Evolutionary conservation across 2,797 vertebrate species (phyloP), one percentile per base, ranked within the genome.

Genomic region (Bovichtus variegatus): DNA sequence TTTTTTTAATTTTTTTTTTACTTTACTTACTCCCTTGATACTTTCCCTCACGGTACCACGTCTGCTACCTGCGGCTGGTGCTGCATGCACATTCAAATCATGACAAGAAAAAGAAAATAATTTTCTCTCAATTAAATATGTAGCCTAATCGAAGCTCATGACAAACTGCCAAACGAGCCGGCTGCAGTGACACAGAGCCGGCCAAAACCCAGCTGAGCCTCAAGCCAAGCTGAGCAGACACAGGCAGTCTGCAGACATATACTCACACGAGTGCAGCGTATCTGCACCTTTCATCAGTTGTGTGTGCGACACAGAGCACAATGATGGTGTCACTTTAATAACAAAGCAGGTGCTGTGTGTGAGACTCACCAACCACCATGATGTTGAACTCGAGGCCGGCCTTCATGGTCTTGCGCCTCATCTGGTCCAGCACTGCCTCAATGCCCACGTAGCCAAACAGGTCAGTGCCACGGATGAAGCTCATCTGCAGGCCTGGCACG

Each of bases 351-450:
- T 3, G 18, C 18, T 31, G 16, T 49, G 19, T 66, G 53, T 7
- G 46, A 54, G 0, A 84, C 97, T 96, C 89, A 99, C 98, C 98
- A 46, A 99, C 98, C 23, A 99, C 97, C 97, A 99, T 99, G 94
- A 99, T 95, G 94, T 99, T 99, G 84, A 99, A 98, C 90, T 99
- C 97, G 1, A 99, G 98, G 49, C 97, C 97, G 0, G 91, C 94
- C 91, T 98, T 99, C 96, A 99, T 97, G 74, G 97, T 98, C 88
- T 99, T 99, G 91, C 94, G 96, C 75, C 95, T 96, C 96, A 99
- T 97, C 92, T 99, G 98, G 84, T 99, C 97, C 65, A 99, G 95
- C 12, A 99, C 97, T 0, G 97, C 96, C 75, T 99, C 98, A 0
- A 99, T 98, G 65, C 98, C 98, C 88, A 99, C 97, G 0, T 97